Evolutionary conservation across 2,888 invertebrate species (phyloP).

Genomic region (Gymnoscelis rufifasciata): DNA sequence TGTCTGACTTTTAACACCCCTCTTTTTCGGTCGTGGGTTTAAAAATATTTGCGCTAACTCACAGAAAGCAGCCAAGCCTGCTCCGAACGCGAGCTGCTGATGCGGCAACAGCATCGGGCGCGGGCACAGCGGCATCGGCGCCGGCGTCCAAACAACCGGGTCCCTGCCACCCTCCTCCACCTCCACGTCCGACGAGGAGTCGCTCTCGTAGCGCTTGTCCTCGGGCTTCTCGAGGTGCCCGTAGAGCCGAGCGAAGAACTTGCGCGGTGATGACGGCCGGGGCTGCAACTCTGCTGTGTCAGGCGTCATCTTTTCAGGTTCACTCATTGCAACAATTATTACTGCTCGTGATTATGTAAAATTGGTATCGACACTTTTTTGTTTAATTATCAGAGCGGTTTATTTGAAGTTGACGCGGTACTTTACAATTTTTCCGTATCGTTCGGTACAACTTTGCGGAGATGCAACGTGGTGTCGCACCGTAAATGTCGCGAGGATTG

Average conservation of each 20-base stretch:
- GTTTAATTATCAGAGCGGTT: too few relatives aligned
- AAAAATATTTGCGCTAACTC: conserved; percentile 42
- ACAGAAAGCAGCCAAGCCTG: conserved; percentile 79
- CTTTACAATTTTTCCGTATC: background rate
- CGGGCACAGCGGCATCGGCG: conserved; percentile 64
- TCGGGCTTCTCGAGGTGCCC: conserved; percentile 82
- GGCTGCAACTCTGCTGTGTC: conserved; percentile 47
- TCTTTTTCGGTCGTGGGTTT: too few relatives aligned
- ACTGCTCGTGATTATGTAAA: too few relatives aligned
- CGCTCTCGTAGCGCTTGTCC: conserved; percentile 49
- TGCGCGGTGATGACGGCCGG: conserved; percentile 86
- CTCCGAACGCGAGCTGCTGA: conserved; percentile 79
- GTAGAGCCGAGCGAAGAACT: conserved; percentile 89
- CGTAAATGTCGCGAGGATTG: conserved; percentile 55
- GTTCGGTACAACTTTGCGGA: background rate
- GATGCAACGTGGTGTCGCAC: conserved; percentile 44
- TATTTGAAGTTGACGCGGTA: too few relatives aligned
- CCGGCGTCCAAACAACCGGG: conserved; percentile 51
- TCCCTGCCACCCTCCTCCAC: conserved; percentile 43
- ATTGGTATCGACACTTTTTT: too few relatives aligned
- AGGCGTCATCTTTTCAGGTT: conserved; percentile 20
- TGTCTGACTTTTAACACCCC: too few relatives aligned
- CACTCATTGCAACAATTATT: conserved; percentile 24
- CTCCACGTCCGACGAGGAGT: conserved; percentile 71
- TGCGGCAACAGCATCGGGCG: conserved; percentile 66